Conservation (phyloP, 2,888 invertebrate species). For the Neoaliturus tenellus region DNA sequence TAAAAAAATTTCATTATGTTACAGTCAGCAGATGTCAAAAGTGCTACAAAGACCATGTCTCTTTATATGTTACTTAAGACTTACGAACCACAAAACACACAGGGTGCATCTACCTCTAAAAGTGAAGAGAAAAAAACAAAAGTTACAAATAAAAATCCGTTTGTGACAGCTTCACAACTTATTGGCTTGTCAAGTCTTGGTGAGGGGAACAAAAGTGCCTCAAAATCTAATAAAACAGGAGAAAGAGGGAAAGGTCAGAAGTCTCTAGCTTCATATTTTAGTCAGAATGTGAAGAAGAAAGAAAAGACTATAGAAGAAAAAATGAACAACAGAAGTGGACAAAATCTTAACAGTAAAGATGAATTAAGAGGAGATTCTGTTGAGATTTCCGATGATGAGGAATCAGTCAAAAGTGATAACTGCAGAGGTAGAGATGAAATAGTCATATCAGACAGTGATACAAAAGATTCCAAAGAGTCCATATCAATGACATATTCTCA, state of each 20-base stretch:
- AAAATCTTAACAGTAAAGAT: background rate
- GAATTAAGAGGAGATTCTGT: constrained; percentile 26
- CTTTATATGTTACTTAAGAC: constrained; percentile 60
- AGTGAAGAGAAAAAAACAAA: constrained; percentile 9
- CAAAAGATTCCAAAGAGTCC: constrained; percentile 4
- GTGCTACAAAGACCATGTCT: constrained; percentile 56
- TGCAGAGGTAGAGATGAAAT: constrained; percentile 53
- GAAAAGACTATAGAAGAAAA: background rate
- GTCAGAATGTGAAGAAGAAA: constrained; percentile 66
- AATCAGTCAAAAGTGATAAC: constrained; percentile 56
- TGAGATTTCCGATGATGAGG: constrained; percentile 43
- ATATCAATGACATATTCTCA: background rate
- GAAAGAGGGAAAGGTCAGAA: constrained; percentile 20
- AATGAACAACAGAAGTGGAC: background rate
- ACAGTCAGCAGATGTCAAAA: constrained; percentile 62
- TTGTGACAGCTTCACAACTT: constrained; percentile 62
- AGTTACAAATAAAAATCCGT: constrained; percentile 3
- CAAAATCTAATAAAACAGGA: constrained; percentile 69
- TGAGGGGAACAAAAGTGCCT: constrained; percentile 68
- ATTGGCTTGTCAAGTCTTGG: constrained; percentile 46
- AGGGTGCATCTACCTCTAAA: constrained; percentile 24
- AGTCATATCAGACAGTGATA: constrained; percentile 32
- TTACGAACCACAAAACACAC: constrained; percentile 52
- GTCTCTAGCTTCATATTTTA: constrained; percentile 72
- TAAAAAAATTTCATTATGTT: constrained; percentile 17